These are phyloP conservation scores for Prostheceraeus crozeri DNA, from an alignment of 2,888 invertebrate genomes.

Conservation along the genomic window DNA sequence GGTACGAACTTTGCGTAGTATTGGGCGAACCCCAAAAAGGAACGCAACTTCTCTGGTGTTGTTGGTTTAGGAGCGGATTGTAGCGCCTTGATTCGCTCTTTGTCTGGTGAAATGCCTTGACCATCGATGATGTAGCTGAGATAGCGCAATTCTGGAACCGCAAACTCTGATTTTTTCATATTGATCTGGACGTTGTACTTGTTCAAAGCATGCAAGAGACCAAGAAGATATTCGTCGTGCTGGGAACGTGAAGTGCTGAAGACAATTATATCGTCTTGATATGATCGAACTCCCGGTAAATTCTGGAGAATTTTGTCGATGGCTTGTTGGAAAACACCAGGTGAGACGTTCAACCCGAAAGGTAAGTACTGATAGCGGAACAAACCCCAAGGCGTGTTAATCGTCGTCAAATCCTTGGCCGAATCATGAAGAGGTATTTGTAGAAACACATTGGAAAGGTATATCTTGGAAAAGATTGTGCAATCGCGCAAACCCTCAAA, in stretches of 20 bases:
- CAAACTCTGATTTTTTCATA: neutral
- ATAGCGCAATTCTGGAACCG: neutral
- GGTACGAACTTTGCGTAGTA: constrained; percentile 20
- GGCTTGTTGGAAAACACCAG: neutral
- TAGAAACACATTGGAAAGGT: constrained; percentile 7
- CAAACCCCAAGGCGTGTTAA: neutral
- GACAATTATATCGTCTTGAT: constrained; percentile 11
- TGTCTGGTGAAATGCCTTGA: constrained; percentile 20
- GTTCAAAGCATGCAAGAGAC: constrained; percentile 11
- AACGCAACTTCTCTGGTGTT: neutral
- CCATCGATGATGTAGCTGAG: neutral
- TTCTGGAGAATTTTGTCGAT: neutral
- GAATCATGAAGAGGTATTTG: neutral
- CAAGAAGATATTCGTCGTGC: neutral
- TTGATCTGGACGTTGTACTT: constrained; percentile 21
- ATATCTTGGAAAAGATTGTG: constrained; percentile 1
- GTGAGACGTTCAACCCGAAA: too few species aligned
- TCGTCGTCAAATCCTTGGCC: neutral
- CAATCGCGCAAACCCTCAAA: constrained; percentile 8
- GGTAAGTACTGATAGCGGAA: too few species aligned
- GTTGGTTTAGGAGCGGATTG: constrained; percentile 4
- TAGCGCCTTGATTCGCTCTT: neutral
- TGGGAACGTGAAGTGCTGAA: neutral
- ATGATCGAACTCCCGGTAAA: constrained; percentile 2
- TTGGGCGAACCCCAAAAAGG: neutral